Conservation (phyloP, 2,113 vertebrate species). For the Antechinus stuartii region DNA sequence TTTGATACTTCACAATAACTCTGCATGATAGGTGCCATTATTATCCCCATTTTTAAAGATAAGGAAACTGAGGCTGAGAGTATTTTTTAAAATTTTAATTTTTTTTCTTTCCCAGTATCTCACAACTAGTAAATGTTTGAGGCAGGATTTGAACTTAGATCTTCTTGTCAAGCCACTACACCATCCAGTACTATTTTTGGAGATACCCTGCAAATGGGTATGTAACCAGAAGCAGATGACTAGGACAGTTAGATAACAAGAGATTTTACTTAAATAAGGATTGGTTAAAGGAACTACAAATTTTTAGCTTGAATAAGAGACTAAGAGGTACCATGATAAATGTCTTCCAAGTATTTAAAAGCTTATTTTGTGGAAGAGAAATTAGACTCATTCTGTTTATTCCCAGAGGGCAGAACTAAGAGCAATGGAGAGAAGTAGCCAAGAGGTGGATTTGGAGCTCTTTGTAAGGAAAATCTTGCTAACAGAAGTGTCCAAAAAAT, state of each 20-base stretch:
- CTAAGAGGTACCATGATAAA: background rate
- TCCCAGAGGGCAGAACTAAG: background rate
- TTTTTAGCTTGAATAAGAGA: background rate
- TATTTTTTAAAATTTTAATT: background rate
- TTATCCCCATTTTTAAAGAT: background rate
- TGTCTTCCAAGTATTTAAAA: background rate
- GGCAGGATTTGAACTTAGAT: background rate
- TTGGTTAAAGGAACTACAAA: background rate
- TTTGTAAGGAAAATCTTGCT: background rate
- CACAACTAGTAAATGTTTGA: background rate
- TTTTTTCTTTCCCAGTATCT: background rate
- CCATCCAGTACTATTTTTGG: background rate
- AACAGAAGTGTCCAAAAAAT: background rate
- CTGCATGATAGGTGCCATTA: background rate
- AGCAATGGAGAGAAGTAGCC: background rate
- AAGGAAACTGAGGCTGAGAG: background rate
- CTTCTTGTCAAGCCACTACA: background rate
- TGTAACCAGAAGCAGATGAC: background rate
- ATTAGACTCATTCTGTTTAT: background rate
- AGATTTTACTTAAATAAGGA: background rate
- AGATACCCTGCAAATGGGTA: background rate
- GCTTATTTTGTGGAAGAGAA: background rate
- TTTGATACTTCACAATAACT: background rate
- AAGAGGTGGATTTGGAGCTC: background rate
- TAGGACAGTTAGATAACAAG: background rate